These are phyloP conservation scores for Bugulina stolonifera DNA, from an alignment of 2,888 invertebrate genomes.

Conservation along the genomic window DNA sequence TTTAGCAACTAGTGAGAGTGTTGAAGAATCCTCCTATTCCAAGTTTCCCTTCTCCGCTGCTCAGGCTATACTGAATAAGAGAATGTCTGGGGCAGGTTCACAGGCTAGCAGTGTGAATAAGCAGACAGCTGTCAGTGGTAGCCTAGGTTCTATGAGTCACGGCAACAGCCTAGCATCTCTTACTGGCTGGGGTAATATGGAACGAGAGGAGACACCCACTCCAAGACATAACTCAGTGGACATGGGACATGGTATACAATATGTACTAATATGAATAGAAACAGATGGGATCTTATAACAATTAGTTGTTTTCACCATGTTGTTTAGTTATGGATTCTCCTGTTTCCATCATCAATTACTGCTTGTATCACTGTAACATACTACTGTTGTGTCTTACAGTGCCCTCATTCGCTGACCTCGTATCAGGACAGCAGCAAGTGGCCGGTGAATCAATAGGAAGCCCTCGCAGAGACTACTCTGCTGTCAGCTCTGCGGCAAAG, in stretches of 20 bases:
- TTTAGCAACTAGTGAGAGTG: no score
- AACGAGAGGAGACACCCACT: not conserved
- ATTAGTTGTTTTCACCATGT: no score
- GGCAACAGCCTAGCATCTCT: constrained; percentile 41
- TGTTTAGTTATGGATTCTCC: no score
- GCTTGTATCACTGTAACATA: no score
- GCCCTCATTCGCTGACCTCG: constrained; percentile 8
- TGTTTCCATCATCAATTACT: no score
- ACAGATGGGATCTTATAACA: no score
- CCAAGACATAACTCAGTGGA: not conserved
- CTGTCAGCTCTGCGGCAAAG: not conserved
- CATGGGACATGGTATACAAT: not conserved
- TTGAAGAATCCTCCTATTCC: not conserved
- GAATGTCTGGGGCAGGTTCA: not conserved
- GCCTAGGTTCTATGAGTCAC: constrained; percentile 27
- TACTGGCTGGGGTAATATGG: constrained; percentile 35
- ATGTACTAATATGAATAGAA: no score
- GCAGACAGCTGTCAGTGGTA: not conserved
- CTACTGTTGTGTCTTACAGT: no score
- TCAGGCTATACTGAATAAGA: constrained; percentile 3
- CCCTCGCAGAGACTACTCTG: not conserved
- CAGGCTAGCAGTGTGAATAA: not conserved
- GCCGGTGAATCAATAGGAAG: not conserved
- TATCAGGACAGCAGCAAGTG: not conserved
- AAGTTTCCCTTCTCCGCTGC: constrained; percentile 11